These are phyloP conservation scores for Lysandra coridon DNA, from an alignment of 2,888 invertebrate genomes.

Conservation along the genomic window DNA sequence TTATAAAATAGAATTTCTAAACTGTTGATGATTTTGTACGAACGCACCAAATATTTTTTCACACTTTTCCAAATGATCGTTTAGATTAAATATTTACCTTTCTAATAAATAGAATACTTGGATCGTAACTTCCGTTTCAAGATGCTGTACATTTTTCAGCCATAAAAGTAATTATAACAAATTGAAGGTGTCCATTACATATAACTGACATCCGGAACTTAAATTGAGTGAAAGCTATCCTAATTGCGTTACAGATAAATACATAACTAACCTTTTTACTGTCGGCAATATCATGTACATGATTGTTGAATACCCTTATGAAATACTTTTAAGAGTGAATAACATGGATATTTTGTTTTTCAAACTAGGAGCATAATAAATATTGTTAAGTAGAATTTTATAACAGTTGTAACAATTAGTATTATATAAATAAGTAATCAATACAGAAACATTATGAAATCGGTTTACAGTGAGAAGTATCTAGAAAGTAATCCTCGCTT, in stretches of 20 bases:
- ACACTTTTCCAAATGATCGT: neutral
- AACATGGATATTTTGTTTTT: neutral
- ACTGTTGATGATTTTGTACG: neutral
- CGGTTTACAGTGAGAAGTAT: neutral
- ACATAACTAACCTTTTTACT: conserved; percentile 10
- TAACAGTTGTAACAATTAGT: neutral
- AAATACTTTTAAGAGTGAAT: too few species aligned
- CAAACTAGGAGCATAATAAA: too few species aligned
- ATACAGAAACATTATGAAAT: neutral
- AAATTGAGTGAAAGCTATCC: conserved; percentile 26
- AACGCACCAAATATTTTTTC: neutral
- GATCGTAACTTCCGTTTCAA: neutral
- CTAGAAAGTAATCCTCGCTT: neutral
- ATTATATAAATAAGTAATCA: neutral
- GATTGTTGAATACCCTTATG: neutral
- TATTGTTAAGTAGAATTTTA: neutral
- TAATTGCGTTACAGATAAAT: conserved; percentile 18
- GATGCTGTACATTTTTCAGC: conserved; percentile 4
- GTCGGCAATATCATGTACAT: neutral
- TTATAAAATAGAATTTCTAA: neutral
- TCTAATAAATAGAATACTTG: neutral
- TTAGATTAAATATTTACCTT: conserved; percentile 1
- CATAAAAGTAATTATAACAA: conserved; percentile 25
- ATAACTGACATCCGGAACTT: conserved; percentile 23
- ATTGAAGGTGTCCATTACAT: conserved; percentile 16